phyloP scores from a whole-genome alignment of 2,797 vertebrate genomes.

The Lemur catta region DNA sequence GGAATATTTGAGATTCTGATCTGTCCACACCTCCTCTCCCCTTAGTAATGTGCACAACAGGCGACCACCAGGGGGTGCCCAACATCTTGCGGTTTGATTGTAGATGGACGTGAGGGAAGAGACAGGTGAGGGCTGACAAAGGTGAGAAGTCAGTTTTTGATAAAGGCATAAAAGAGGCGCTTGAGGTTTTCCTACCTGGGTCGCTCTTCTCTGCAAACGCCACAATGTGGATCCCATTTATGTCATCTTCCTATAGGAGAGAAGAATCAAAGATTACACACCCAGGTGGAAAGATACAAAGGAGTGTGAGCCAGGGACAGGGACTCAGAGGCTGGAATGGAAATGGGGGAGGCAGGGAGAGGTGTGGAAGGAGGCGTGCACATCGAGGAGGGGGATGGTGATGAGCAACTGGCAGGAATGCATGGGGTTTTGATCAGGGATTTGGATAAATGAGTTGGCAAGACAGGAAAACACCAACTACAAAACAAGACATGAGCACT shows the following conservation, averaged over 20 bases:
- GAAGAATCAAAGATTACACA: neutral
- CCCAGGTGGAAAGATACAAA: neutral
- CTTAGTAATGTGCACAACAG: neutral
- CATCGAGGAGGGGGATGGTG: neutral
- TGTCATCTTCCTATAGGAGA: conserved; percentile 92
- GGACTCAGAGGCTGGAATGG: neutral
- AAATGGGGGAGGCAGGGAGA: neutral
- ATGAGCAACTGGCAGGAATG: neutral
- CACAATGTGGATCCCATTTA: conserved; percentile 97
- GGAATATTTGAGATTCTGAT: neutral
- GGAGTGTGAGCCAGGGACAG: neutral
- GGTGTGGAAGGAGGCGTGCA: rapidly evolving
- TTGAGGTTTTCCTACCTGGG: conserved; percentile 87
- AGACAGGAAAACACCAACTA: neutral
- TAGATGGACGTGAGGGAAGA: neutral
- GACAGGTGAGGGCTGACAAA: neutral
- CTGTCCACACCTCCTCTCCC: neutral
- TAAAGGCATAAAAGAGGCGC: no score
- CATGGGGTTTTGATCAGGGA: neutral
- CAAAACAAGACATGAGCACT: neutral
- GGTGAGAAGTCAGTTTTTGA: neutral
- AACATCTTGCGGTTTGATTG: neutral
- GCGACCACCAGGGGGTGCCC: conserved; percentile 41
- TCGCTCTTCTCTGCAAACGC: conserved; percentile 98
- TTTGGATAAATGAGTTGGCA: neutral